Base-by-base conservation (phyloP, 2,888 invertebrate genomes). In the Lasioglossum morio region DNA sequence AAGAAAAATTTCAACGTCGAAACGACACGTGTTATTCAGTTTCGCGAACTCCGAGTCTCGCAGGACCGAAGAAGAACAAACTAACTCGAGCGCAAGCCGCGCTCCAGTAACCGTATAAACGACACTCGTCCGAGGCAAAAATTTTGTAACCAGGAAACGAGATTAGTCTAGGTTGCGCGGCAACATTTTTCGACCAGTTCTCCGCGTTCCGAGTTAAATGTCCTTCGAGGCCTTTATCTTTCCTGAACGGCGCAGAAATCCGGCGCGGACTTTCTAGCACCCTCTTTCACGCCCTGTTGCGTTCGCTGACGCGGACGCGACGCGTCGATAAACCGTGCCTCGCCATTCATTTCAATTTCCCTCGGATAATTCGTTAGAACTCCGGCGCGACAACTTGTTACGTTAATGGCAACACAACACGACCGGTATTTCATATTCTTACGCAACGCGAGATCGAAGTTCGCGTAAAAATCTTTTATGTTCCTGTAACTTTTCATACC, bases 401-500 rank as follows among this genome's bases (percentile, higher is more conserved):
- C 84, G 84, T 57, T 84, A 83, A 70, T 53, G 27, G 70, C 37
- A 34, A 63, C 34, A 34, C 40, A 60, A 83, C 37, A 16, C 34
- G 30, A 77, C 73, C 66, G 78, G 84, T 75, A 84, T 84, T 84
- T 84, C 78, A 84, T 84, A 84, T 84, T 43, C 84, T 85, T 85
- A 63, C 43, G 34, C 60, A 75, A 60, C 30, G 46, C 73, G 23
- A 14, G 43, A 37, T 5, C 23, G 53, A 48, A 19, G 5, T 46
- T 16, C 46, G 16, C 46, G 46, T 4, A 16, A 16, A 46, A 16
- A 48, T 0, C 0, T 48, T 48, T 48, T 48, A 48, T 48, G 48
- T 48, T 19, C 48, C 48, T 1, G 19, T 19, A 16, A 48, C 5
- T 48, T 48, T 5, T 12, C 16, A 4, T 46, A 16, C 46, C 4